Percentiles rank a stretch among this genome's conserved stretches.
phyloP scores from a whole-genome alignment of 2,888 invertebrate genomes.

The Listrodromus nycthemerus region DNA sequence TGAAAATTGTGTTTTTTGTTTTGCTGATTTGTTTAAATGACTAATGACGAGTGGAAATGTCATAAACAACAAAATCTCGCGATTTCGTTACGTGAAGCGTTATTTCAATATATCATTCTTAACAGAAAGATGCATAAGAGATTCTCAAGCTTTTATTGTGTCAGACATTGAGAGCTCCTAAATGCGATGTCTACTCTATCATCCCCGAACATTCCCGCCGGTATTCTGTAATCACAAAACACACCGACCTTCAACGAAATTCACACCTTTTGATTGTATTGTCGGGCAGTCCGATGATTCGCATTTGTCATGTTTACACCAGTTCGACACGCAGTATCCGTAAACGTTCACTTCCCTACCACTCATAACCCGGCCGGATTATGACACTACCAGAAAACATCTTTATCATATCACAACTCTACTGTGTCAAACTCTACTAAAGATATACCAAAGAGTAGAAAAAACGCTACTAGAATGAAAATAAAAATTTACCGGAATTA shows the following conservation, averaged over 20 bases:
- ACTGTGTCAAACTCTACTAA: too few relatives aligned
- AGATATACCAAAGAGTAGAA: too few relatives aligned
- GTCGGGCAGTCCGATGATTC: neutral
- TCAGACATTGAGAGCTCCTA: neutral
- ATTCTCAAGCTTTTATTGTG: neutral
- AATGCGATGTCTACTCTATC: neutral
- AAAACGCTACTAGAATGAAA: too few relatives aligned
- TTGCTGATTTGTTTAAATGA: neutral
- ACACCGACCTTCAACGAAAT: neutral
- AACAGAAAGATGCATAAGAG: neutral
- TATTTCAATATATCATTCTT: conserved; percentile 18
- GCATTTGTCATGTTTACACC: neutral
- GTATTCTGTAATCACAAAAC: conserved; percentile 1
- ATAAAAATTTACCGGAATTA: too few relatives aligned
- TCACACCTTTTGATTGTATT: neutral
- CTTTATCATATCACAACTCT: too few relatives aligned
- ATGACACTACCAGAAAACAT: too few relatives aligned
- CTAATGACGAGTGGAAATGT: neutral
- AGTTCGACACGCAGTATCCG: neutral
- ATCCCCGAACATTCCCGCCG: neutral
- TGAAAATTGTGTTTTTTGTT: conserved; percentile 19
- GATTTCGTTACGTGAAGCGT: neutral
- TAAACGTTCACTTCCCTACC: too few relatives aligned
- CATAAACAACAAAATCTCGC: neutral
- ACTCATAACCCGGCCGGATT: too few relatives aligned